Base-by-base conservation (phyloP, 2,888 invertebrate species). In the Syritta pipiens region DNA sequence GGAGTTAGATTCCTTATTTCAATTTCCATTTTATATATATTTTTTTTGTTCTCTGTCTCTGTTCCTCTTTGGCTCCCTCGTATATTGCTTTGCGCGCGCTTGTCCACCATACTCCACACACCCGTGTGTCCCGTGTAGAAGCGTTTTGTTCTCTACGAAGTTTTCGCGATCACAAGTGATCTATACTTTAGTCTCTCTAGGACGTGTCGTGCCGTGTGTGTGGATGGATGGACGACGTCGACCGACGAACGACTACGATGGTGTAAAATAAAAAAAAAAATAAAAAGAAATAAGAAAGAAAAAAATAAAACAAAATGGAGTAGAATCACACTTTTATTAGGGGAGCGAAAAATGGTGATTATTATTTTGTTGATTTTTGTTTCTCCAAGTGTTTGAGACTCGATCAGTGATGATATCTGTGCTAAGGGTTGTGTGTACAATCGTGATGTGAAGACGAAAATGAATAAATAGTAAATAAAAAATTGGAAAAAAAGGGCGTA, bases 81-180 rank as follows among this genome's bases (percentile, higher is more conserved):
- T 37, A n/a, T 46, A 42, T 49, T 55, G 26, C 22, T 57, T 57
- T 57, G 65, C 63, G 77, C 65, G 55, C 67, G 49, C 74, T 59
- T 28, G 57, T 63, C 40, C 60, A 62, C 62, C 22, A 22, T 17
- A 48, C 46, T 57, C 55, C 68, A 44, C 60, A 22, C 32, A 24
- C 12, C 24, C 37, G 14, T 37, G 12, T 28, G 20, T 42, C 7
- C 19, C 10, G 55, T 69, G 26, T 63, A 67, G 30, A 74, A 74
- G n/a, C n/a, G n/a, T 74, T 68, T 62, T 57, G 67, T 17, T 37
- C 10, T 77, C 77, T 77, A 71, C 60, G 77, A 68, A 74, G 79
- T 79, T 79, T 79, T 79, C 49, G 79, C 74, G 79, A 79, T 79
- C 79, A 79, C 74, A 79, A 79, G 79, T 79, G 79, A 79, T 74